phyloP scores from a whole-genome alignment of 2,888 invertebrate genomes.

The Hydrotaea cyrtoneurina region DNA sequence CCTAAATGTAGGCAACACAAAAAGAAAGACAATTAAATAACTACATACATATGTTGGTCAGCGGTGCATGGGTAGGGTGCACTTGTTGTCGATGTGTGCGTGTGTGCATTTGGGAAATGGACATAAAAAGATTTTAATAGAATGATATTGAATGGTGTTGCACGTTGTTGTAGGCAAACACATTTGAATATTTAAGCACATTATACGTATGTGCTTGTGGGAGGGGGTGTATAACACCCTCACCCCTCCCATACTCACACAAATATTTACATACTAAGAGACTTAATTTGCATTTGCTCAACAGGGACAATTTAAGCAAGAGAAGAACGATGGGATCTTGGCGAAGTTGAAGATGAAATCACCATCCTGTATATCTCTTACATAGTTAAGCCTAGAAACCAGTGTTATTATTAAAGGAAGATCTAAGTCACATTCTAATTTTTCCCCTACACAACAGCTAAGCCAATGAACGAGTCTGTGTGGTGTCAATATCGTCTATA shows the following conservation, averaged over 20 bases:
- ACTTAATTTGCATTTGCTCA: neutral
- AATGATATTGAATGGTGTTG: conserved; percentile 45
- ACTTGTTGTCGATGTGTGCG: neutral
- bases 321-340: neutral
- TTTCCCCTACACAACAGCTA: too few relatives aligned
- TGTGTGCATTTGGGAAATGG: conserved; percentile 23
- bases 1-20: conserved; percentile 77
- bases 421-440: too few relatives aligned
- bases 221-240: too few relatives aligned
- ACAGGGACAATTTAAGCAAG: neutral
- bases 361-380: too few relatives aligned
- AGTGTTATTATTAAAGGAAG: too few relatives aligned
- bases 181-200: conserved; percentile 55
- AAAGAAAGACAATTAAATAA: conserved; percentile 74
- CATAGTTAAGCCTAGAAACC: too few relatives aligned
- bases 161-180: conserved; percentile 45
- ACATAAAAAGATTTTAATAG: conserved; percentile 39
- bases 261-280: too few relatives aligned
- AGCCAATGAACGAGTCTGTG: too few relatives aligned
- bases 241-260: neutral
- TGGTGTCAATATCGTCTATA: too few relatives aligned
- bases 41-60: conserved; percentile 68
- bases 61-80: conserved; percentile 41
- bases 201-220: conserved; percentile 20
- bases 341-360: too few relatives aligned